phyloP scores from a whole-genome alignment of 2,888 invertebrate genomes.

The Tupiocoris notatus region DNA sequence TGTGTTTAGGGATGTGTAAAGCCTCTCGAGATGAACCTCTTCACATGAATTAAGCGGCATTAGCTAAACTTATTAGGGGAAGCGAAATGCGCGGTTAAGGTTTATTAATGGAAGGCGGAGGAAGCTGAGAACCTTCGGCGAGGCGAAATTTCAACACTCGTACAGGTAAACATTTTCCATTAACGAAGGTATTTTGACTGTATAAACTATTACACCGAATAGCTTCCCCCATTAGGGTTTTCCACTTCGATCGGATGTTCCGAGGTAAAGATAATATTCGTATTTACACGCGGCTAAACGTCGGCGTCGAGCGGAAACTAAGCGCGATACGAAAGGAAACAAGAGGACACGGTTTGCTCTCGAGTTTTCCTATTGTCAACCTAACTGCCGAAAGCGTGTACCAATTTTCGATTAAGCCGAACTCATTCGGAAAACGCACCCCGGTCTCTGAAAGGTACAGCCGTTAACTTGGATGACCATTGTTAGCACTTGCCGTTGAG shows the following conservation, averaged over 20 bases:
- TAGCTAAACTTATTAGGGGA: neutral
- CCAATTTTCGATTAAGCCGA: constrained; percentile 29
- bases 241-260: neutral
- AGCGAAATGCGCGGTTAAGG: neutral
- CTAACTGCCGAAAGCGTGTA: constrained; percentile 1
- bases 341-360: constrained; percentile 12
- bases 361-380: constrained; percentile 26
- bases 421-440: neutral
- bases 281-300: neutral
- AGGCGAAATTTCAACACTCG: neutral
- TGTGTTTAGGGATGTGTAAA: neutral
- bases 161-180: neutral
- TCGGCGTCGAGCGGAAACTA: neutral
- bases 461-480: neutral
- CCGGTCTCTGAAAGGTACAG: neutral
- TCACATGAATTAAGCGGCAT: neutral
- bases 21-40: neutral
- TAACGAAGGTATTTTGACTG: neutral
- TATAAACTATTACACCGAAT: neutral
- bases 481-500: neutral
- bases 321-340: neutral
- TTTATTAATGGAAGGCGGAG: neutral
- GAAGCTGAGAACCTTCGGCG: neutral
- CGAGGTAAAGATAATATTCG: neutral
- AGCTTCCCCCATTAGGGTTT: neutral